Evolutionary conservation across 2,113 vertebrate species (phyloP), one percentile per base, ranked within the genome.

Genomic region (Circaetus gallicus): DNA sequence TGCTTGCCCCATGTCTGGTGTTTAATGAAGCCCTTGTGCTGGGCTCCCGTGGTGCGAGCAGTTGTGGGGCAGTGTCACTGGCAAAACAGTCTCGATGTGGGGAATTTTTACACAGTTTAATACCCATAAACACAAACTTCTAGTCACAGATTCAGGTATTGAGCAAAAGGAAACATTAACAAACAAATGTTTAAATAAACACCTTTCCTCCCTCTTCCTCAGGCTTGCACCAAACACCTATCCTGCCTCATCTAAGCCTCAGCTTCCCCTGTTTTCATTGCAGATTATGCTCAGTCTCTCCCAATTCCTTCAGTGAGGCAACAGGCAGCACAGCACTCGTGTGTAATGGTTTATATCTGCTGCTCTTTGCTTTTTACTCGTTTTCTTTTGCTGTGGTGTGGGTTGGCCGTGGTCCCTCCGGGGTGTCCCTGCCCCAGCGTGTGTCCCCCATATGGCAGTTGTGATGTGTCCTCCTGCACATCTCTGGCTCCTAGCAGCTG

Each of bases 371-470:
- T 61, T 79, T 70, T 63, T 31, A 3, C 61, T 69, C 4, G 1
- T 82, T 1, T 78, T 62, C 53, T 63, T 70, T 38, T 36, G 12
- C 86, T 74, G 12, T 49, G 62, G 17, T 17, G 2, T 28, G 42
- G 15, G 9, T 73, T 9, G 10, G 49, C 66, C 0, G 0, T 32
- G 45, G 49, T 59, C 63, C 45, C 25, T 86, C 53, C 2, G 18
- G 40, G 31, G 4, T 36, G 49, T 78, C 69, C 32, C 26, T 84
- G 61, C 43, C 77, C 61, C 7, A 34, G n/a, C 7, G 6, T 10
- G 10, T 38, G 22, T 80, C 20, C 45, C 66, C 40, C 0, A 0
- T 73, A 0, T 58, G 20, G 56, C 76, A 34, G 25, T 28, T 83
- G 13, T 31, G 43, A 19, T 72, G 24, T 14, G 24, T 76, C 61